Base-by-base conservation (phyloP, 2,888 invertebrate genomes). In the Dorcus parallelipipedus region DNA sequence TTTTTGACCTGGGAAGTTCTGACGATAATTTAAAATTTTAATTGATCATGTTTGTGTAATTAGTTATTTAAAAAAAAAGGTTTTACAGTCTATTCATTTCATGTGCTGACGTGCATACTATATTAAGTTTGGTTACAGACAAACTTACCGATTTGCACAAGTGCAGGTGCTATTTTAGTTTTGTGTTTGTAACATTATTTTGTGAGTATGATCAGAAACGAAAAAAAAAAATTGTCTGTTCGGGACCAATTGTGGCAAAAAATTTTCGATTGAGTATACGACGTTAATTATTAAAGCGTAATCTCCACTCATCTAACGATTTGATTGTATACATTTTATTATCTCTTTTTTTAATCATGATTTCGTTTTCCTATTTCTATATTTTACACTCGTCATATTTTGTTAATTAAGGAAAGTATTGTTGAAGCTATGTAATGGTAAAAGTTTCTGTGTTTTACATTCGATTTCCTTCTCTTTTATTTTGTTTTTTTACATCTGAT, bases 401-500 rank as follows among this genome's bases (percentile, higher is more conserved):
- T 14, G 26, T 23, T 14, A 52, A 52, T 41, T 42, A 5, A 52
- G 43, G 43, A 40, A 50, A 62, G 59, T 62, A 41, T 55, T 33
- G 26, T 33, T 7, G 26, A 33, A 33, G 6, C 26, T 33, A 33
- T 33, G 26, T 33, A 33, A 33, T 7, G 26, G 7, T 6, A 6
- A 33, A 33, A 6, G 7, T 6, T 7, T 33, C 26, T 33, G 26
- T 33, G 26, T 33, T 33, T 33, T 33, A 33, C 26, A 33, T 33
- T 33, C 26, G 26, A 33, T 33, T 33, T 7, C 26, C 7, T 33
- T 33, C 51, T 53, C 51, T 57, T 52, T 58, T 55, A 14, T 14
- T 58, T 56, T 60, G 53, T 58, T 60, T 60, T 63, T 60, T 48
- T 58, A 61, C 63, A 64, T 61, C 59, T 60, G 62, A 69, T 67